Percentiles rank a stretch among this genome's conserved stretches.
phyloP scores from a whole-genome alignment of 2,113 vertebrate genomes.

The Gobius niger region DNA sequence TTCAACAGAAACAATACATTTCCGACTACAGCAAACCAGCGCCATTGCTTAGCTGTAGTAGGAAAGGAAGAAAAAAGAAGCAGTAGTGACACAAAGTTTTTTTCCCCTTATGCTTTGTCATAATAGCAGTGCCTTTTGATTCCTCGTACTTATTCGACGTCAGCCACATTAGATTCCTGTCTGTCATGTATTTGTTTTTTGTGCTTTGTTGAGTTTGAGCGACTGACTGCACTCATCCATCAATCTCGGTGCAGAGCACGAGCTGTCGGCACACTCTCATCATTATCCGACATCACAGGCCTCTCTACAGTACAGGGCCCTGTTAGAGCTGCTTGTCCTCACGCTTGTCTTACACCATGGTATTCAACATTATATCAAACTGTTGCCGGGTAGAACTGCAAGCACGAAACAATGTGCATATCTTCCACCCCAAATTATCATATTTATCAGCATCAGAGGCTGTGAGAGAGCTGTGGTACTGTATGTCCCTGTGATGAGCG shows the following conservation, averaged over 20 bases:
- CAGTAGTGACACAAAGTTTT: no score
- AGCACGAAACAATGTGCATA: background rate
- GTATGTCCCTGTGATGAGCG: no score
- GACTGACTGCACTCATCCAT: conserved; percentile 3
- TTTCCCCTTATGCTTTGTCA: background rate
- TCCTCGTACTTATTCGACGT: background rate
- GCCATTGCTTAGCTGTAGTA: no score
- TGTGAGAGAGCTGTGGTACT: no score
- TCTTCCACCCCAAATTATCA: background rate
- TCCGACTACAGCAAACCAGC: no score
- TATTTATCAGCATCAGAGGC: no score
- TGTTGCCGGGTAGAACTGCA: background rate
- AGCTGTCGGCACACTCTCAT: conserved; percentile 6
- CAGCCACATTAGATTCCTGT: background rate
- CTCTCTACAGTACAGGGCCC: background rate
- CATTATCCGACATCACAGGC: conserved; percentile 13
- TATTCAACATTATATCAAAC: background rate
- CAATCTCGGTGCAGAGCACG: background rate
- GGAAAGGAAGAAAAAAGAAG: no score
- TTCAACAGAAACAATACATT: no score
- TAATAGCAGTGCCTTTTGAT: background rate
- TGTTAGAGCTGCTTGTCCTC: background rate
- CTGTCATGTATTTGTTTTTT: background rate
- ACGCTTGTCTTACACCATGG: background rate
- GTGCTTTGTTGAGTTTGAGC: background rate